Conservation (phyloP, 1,140 invertebrate species). For the Carcinoscorpius rotundicauda region DNA sequence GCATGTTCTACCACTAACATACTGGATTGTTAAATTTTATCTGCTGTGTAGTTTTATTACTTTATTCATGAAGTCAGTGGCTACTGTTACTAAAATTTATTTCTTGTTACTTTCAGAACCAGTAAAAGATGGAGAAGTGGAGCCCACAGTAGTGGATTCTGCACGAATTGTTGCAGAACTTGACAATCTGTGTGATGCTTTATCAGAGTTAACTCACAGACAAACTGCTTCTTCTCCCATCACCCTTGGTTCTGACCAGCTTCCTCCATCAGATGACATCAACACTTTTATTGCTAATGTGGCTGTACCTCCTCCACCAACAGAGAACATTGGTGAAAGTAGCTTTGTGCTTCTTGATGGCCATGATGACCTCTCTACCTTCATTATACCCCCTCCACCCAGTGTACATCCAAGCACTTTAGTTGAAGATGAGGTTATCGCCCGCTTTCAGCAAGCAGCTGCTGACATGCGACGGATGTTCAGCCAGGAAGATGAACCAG, state of each 20-base stretch:
- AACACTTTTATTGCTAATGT: constrained; percentile 71
- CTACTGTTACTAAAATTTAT: too few relatives aligned
- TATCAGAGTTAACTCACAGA: constrained; percentile 11
- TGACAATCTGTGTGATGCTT: constrained; percentile 14
- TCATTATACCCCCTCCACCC: constrained; percentile 43
- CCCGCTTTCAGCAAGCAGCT: constrained; percentile 23
- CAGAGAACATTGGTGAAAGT: constrained; percentile 3
- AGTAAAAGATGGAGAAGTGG: too few relatives aligned
- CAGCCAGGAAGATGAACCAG: background rate
- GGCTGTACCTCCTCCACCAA: constrained; percentile 54
- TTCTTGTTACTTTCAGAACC: too few relatives aligned
- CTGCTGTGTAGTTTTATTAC: too few relatives aligned
- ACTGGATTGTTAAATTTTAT: too few relatives aligned
- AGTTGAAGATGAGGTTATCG: constrained; percentile 22
- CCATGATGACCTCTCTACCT: constrained; percentile 42
- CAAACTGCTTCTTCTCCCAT: background rate
- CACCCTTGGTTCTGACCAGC: background rate
- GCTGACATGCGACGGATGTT: constrained; percentile 23
- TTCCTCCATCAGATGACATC: constrained; percentile 38
- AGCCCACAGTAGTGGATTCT: background rate
- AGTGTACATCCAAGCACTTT: constrained; percentile 23
- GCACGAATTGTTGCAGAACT: constrained; percentile 18
- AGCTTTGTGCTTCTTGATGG: background rate
- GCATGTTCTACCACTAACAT: too few relatives aligned
- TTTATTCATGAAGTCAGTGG: too few relatives aligned